Evolutionary conservation across 2,797 vertebrate genomes (phyloP).

Genomic region (Pseudomugil gertrudae): DNA sequence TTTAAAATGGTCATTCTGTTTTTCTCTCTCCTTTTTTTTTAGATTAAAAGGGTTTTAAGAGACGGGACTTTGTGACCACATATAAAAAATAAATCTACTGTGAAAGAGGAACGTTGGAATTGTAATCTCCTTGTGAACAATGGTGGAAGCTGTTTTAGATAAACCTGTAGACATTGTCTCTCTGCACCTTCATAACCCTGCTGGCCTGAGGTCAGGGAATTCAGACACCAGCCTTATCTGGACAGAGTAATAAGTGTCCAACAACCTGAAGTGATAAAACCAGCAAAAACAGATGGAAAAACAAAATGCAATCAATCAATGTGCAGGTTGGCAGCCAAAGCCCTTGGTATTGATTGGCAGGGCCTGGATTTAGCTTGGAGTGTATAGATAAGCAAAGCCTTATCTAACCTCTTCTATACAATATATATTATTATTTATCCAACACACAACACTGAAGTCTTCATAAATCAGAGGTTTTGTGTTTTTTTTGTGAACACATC

Average conservation of each 20-base stretch:
- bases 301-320: slow-evolving; percentile 79
- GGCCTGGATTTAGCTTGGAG: slow-evolving; percentile 42
- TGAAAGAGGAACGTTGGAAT: not conserved
- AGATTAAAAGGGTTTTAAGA: not conserved
- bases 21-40: too few relatives aligned
- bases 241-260: slow-evolving; percentile 75
- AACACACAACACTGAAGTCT: not conserved
- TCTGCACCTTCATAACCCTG: slow-evolving; percentile 31
- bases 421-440: not conserved
- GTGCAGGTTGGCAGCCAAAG: slow-evolving; percentile 63
- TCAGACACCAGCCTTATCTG: slow-evolving; percentile 59
- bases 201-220: slow-evolving; percentile 57
- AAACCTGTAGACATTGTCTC: slow-evolving; percentile 16
- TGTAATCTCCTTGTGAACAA: slow-evolving; percentile 1
- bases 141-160: slow-evolving; percentile 1
- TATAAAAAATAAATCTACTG: not conserved
- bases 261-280: slow-evolving; percentile 69
- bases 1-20: too few relatives aligned
- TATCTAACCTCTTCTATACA: slow-evolving; percentile 12
- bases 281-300: slow-evolving; percentile 58
- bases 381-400: slow-evolving; percentile 48
- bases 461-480: not conserved
- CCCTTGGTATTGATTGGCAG: slow-evolving; percentile 73
- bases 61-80: not conserved
- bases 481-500: slow-evolving; percentile 4